Evolutionary conservation across 1,140 invertebrate species (phyloP).

Genomic region (Zaprionus inermis): DNA sequence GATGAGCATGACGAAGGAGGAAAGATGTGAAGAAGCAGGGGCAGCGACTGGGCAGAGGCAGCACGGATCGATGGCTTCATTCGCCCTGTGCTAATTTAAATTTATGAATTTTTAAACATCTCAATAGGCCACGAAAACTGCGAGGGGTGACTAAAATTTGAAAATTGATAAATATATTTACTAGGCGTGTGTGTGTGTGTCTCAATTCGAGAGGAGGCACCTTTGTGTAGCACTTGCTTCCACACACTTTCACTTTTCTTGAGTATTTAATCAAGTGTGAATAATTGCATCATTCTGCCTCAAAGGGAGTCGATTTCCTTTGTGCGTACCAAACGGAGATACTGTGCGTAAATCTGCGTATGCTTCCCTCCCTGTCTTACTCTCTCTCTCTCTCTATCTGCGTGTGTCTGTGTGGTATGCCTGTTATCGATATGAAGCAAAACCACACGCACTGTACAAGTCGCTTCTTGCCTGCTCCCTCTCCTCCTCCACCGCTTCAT

Average conservation of each 20-base stretch:
- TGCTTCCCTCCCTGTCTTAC: neutral
- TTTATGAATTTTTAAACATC: slow-evolving; percentile 81
- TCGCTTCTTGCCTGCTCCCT: slow-evolving; percentile 1
- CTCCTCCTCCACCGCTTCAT: neutral
- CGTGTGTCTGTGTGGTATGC: slow-evolving; percentile 15
- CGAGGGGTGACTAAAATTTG: slow-evolving; percentile 21
- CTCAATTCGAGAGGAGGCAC: neutral
- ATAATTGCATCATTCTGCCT: slow-evolving; percentile 81
- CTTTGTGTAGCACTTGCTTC: slow-evolving; percentile 56
- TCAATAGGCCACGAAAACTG: slow-evolving; percentile 52
- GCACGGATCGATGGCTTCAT: slow-evolving; percentile 62
- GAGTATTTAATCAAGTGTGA: slow-evolving; percentile 82
- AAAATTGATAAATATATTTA: slow-evolving; percentile 8
- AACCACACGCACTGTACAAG: slow-evolving; percentile 36
- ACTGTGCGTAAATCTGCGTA: slow-evolving; percentile 28
- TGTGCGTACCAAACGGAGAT: slow-evolving; percentile 64
- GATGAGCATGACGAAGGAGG: slow-evolving; percentile 17
- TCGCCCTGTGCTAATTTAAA: slow-evolving; percentile 69
- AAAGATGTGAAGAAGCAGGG: neutral
- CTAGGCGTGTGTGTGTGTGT: neutral
- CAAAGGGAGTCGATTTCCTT: slow-evolving; percentile 79
- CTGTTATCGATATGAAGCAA: slow-evolving; percentile 58
- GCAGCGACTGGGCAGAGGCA: neutral
- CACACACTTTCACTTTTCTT: slow-evolving; percentile 81
- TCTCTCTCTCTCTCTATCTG: neutral